Base-by-base conservation (phyloP, 2,888 invertebrate species). In the Nebria brevicollis region DNA sequence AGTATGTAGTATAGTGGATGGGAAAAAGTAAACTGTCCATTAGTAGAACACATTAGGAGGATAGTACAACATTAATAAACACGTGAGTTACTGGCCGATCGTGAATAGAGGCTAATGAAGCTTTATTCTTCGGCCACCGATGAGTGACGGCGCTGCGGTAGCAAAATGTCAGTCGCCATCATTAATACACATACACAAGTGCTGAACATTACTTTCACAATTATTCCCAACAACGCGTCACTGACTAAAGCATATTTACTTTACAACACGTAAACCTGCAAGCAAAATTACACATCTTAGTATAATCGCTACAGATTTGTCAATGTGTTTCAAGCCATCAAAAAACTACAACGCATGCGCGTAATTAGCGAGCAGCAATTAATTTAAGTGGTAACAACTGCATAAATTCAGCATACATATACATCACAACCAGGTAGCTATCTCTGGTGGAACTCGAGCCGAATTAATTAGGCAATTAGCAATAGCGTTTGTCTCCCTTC, bases 41-140 rank as follows among this genome's bases (percentile, higher is more conserved):
- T 83, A 84, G 84, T 84, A 84, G 84, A 84, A 82, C 84, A 84
- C 83, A 84, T 84, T 82, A 83, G 84, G 82, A 83, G 83, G 77
- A 77, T 81, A 81, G 83, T 83, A 83, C 83, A 83, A 83, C 84
- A 84, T 84, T 84, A 84, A 84, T 84, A 84, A 83, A 84, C 83
- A 83, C 82, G 83, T 83, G 84, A 84, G 84, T 83, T 84, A 84
- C 82, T 80, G 54, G 83, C 74, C 77, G 54, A 54, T 54, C 75
- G 81, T 84, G 84, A 84, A 84, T 84, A 84, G 84, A 70, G 79
- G 81, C 84, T 84, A 84, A 84, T 84, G 84, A 84, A 84, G 84
- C 83, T 83, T 83, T 77, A 83, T 82, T 83, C 81, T 81, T 81
- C 66, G 68, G 70, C 81, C 81, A 64, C 65, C 77, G 73, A 72